These are phyloP conservation scores for Toxotes jaculatrix DNA, from an alignment of 2,113 vertebrate genomes.

Conservation along the genomic window DNA sequence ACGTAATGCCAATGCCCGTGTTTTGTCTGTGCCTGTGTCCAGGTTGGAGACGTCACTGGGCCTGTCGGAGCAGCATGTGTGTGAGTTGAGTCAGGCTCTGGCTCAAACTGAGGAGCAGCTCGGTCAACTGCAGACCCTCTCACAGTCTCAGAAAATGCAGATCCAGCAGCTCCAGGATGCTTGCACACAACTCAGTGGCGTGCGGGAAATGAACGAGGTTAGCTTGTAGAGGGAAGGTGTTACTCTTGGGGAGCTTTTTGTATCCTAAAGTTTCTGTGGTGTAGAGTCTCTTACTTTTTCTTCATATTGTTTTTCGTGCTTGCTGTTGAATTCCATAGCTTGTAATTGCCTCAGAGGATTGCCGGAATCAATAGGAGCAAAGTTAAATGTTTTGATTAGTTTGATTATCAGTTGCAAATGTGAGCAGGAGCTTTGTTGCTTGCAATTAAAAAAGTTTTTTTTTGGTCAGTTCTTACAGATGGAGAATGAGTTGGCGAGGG, in stretches of 20 bases:
- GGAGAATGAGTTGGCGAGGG: constrained; percentile 87
- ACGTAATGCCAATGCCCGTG: background rate
- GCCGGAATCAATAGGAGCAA: background rate
- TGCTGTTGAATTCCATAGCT: background rate
- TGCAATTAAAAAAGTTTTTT: no score
- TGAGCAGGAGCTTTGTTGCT: background rate
- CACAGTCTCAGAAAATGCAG: constrained; percentile 69
- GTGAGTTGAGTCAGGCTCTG: constrained; percentile 64
- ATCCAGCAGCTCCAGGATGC: constrained; percentile 80
- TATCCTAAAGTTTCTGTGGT: background rate
- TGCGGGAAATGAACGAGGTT: constrained; percentile 89
- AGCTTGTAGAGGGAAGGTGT: background rate
- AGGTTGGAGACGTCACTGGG: constrained; percentile 74
- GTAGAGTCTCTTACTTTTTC: background rate
- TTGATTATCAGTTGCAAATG: background rate
- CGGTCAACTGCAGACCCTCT: constrained; percentile 66
- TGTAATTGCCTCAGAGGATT: background rate
- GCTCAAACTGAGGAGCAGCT: constrained; percentile 68
- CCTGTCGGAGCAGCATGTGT: constrained; percentile 62
- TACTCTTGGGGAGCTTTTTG: background rate
- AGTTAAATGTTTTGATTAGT: background rate
- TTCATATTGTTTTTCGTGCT: background rate
- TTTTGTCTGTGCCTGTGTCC: constrained; percentile 8
- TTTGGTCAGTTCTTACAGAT: constrained; percentile 89
- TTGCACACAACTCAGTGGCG: constrained; percentile 76